Conservation (phyloP, 2,113 vertebrate species). For the Chaetorhynchus papuensis region DNA sequence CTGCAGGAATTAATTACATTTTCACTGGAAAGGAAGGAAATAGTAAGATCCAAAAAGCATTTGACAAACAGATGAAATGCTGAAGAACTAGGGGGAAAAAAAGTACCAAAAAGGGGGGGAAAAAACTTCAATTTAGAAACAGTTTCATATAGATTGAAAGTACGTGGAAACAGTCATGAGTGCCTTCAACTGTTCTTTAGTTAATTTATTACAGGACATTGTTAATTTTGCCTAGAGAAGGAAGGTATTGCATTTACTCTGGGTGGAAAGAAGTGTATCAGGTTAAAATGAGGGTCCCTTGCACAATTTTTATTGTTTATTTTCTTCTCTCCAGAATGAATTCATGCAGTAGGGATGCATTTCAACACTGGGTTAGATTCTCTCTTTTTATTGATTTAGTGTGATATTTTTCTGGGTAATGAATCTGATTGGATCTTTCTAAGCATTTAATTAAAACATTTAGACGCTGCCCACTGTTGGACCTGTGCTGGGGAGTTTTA, state of each 20-base stretch:
- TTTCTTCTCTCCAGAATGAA: background rate
- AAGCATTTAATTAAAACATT: background rate
- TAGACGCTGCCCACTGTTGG: background rate
- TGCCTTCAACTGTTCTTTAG: background rate
- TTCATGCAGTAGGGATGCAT: fast-evolving
- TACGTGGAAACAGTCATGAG: background rate
- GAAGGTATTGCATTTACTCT: background rate
- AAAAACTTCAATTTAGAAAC: background rate
- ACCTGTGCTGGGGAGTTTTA: background rate
- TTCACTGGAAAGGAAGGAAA: background rate
- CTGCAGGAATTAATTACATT: background rate
- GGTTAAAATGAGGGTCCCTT: background rate
- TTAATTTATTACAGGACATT: background rate
- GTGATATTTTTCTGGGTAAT: background rate
- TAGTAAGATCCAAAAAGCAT: background rate
- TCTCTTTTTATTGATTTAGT: background rate
- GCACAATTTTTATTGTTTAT: background rate
- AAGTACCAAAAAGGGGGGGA: background rate
- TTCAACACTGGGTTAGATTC: background rate
- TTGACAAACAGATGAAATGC: background rate
- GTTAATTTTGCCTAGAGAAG: background rate
- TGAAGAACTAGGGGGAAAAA: background rate
- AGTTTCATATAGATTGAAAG: background rate
- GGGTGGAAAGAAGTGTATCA: background rate
- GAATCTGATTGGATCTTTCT: background rate